Base-by-base conservation (phyloP, 2,113 vertebrate species). In the Melanostigma gelatinosum region DNA sequence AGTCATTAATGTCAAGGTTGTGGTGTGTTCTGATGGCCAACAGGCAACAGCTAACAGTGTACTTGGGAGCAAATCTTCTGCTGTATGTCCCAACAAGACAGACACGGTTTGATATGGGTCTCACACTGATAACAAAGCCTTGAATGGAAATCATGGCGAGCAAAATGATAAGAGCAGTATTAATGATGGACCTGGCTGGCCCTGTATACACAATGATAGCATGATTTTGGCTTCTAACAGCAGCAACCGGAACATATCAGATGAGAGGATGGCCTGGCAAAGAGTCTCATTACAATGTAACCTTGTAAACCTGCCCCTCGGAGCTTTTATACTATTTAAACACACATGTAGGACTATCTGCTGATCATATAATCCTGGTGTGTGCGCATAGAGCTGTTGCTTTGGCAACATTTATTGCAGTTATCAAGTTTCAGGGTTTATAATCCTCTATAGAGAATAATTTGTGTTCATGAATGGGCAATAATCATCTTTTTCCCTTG, bases 1-100 rank as follows among this genome's bases (percentile, higher is more conserved):
- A 93, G 91, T 91, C 91, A 93, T 93, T 93, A 90, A 92, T 91
- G 90, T 91, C 89, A 92, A 92, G 88, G 87, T 87, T 92, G 89
- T 81, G 84, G 82, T 84, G 90, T 89, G 86, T 88, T 88, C 77
- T 87, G 72, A 75, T 88, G 85, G 79, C 91, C 87, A 82, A 86
- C 83, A 87, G 88, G 90, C 90, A 90, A 87, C 84, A 83, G 77
- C 87, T 81, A 91, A 87, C 86, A 89, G 84, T 79, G 70, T 77
- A 87, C 83, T 83, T 62, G 9, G 75, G 78, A 89, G 83, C 90
- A 91, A 89, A 90, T 90, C 81, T 92, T 89, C 77, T 74, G 74
- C 86, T 82, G 69, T 87, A 75, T 82, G 85, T 89, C 84, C 83
- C 84, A 90, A 83, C 84, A 85, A 93, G 89, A 90, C 92, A 90